These are phyloP conservation scores for Aleiodes leptofemur DNA, from an alignment of 2,888 invertebrate genomes.

Conservation along the genomic window DNA sequence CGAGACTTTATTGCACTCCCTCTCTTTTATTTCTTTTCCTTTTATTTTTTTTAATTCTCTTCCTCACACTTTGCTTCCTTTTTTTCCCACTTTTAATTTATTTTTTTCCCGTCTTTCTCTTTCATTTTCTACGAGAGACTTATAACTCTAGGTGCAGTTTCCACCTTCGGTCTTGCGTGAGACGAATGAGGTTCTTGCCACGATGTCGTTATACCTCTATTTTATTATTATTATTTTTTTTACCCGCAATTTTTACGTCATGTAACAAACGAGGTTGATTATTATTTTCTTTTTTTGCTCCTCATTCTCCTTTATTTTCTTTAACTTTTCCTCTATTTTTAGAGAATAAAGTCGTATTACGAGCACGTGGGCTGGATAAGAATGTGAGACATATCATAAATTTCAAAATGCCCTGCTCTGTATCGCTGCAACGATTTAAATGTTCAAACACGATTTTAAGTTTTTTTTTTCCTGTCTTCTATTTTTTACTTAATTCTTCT, in stretches of 20 bases:
- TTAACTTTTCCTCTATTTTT: constrained; percentile 11
- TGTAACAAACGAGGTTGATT: constrained; percentile 33
- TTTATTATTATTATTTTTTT: constrained; percentile 11
- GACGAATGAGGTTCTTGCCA: constrained; percentile 43
- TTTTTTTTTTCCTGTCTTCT: neutral
- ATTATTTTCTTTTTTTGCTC: constrained; percentile 1
- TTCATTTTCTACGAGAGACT: constrained; percentile 22
- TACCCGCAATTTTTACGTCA: constrained; percentile 1
- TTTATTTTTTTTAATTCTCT: constrained; percentile 26
- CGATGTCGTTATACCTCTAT: constrained; percentile 39
- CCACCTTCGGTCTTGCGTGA: constrained; percentile 42
- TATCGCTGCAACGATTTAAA: constrained; percentile 25
- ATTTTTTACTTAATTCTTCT: neutral
- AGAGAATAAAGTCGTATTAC: constrained; percentile 30
- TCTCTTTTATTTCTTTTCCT: constrained; percentile 16
- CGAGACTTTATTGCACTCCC: constrained; percentile 37
- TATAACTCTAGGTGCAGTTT: constrained; percentile 32
- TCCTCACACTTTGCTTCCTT: constrained; percentile 19
- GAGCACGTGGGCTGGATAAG: constrained; percentile 27
- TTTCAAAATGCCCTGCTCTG: constrained; percentile 9
- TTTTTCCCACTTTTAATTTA: constrained; percentile 8
- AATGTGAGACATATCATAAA: constrained; percentile 23
- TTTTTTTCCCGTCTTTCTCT: constrained; percentile 12
- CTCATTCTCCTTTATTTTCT: neutral
- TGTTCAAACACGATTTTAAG: constrained; percentile 25